phyloP scores from a whole-genome alignment of 2,113 vertebrate species.

The Antechinus flavipes region DNA sequence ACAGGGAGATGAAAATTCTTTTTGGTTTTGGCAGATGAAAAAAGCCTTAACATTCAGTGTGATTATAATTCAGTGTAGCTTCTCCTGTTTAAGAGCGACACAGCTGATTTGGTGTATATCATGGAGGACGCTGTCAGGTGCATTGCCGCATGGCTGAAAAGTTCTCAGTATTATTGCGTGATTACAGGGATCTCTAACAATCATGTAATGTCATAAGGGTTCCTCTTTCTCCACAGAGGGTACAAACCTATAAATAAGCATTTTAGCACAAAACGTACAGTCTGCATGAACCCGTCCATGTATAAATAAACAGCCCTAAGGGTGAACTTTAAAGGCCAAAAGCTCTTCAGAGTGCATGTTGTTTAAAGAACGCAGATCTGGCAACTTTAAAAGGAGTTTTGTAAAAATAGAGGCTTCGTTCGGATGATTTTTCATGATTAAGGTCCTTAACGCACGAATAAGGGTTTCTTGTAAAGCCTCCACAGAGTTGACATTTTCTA shows the following conservation, averaged over 20 bases:
- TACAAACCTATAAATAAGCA: conserved; percentile 83
- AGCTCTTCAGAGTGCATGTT: conserved; percentile 99
- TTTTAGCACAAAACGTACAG: conserved; percentile 81
- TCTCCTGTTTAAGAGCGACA: conserved; percentile 72
- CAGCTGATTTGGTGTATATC: conserved; percentile 66
- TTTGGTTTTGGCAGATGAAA: conserved; percentile 79
- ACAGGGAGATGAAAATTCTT: conserved; percentile 78
- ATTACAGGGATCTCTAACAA: conserved; percentile 74
- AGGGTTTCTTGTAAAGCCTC: conserved; percentile 97
- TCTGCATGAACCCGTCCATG: conserved; percentile 77
- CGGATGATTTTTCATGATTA: conserved; percentile 96
- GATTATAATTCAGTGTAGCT: conserved; percentile 64
- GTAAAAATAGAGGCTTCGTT: conserved; percentile 96
- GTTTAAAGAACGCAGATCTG: conserved; percentile 98
- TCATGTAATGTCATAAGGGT: conserved; percentile 68
- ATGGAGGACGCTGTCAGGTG: conserved; percentile 19
- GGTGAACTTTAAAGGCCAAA: conserved; percentile 97
- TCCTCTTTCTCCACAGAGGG: conserved; percentile 70
- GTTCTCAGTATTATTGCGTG: conserved; percentile 77
- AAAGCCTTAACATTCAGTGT: conserved; percentile 77
- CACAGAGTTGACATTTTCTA: conserved; percentile 94
- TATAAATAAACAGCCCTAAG: conserved; percentile 86
- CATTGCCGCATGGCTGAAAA: conserved; percentile 45
- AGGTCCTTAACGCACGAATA: conserved; percentile 94
- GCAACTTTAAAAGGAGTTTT: conserved; percentile 97